Percentiles rank a stretch among this genome's conserved stretches.
Evolutionary conservation across 2,113 vertebrate species (phyloP).

Genomic region (Periophthalmus modestus): DNA sequence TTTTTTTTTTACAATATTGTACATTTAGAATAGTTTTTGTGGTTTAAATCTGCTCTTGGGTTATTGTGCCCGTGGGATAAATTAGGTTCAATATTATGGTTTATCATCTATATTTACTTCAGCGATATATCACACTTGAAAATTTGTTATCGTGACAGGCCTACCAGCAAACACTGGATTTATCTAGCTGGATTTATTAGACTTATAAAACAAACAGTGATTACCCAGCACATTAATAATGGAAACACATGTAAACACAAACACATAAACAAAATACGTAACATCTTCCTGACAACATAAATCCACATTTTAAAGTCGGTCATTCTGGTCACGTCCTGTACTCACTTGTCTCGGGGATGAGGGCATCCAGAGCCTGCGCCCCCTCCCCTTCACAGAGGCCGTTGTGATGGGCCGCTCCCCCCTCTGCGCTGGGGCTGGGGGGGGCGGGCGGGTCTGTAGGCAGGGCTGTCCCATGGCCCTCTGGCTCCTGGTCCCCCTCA

Average conservation of each 20-base stretch:
- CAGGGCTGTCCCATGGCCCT: conserved; percentile 72
- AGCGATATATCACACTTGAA: too few relatives aligned
- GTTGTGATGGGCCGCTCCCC: conserved; percentile 65
- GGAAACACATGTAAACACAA: neutral
- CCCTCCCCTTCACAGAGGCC: conserved; percentile 81
- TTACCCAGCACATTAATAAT: neutral
- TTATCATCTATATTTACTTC: too few relatives aligned
- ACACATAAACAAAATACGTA: neutral
- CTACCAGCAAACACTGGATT: too few relatives aligned
- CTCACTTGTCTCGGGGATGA: conserved; percentile 98
- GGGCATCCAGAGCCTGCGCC: conserved; percentile 85
- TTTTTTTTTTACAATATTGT: too few relatives aligned
- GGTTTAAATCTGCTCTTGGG: too few relatives aligned
- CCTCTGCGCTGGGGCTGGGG: neutral
- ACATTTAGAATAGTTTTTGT: too few relatives aligned
- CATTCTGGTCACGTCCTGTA: conserved; percentile 39
- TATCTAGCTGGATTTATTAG: too few relatives aligned
- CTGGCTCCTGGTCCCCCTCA: conserved; percentile 81
- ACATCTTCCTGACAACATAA: neutral
- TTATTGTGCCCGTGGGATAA: too few relatives aligned
- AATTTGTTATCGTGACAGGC: too few relatives aligned
- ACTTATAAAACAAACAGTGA: too few relatives aligned
- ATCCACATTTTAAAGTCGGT: neutral
- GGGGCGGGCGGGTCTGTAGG: conserved; percentile 56
- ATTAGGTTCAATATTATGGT: too few relatives aligned